Conservation (phyloP, 2,113 vertebrate genomes). For the Cryptomyrus ogoouensis region DNA sequence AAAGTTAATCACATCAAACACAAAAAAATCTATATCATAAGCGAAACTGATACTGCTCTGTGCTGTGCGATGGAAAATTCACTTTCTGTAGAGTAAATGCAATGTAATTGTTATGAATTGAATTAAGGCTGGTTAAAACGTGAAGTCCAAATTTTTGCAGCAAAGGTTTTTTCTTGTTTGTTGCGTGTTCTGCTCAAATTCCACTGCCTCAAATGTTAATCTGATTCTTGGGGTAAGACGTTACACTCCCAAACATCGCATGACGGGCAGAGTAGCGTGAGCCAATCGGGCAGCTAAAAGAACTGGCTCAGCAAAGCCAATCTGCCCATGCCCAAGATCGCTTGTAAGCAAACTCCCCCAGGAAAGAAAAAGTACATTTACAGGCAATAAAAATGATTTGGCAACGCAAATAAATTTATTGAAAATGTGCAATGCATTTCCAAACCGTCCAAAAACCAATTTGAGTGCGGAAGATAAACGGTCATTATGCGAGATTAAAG, state of each 20-base stretch:
- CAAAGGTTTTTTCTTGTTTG: background rate
- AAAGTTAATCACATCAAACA: background rate
- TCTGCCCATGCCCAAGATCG: background rate
- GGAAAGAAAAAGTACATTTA: background rate
- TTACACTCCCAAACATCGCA: background rate
- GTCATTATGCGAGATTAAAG: constrained; percentile 11
- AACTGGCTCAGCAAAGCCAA: background rate
- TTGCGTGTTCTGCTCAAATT: background rate
- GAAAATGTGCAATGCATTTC: background rate
- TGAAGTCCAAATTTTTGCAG: background rate
- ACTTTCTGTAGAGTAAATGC: constrained; percentile 6
- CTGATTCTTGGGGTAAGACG: background rate
- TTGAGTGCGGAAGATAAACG: background rate
- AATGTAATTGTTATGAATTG: background rate
- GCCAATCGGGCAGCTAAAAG: background rate
- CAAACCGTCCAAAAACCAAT: background rate
- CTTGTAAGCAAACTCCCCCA: background rate
- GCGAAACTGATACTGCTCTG: background rate
- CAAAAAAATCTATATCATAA: background rate
- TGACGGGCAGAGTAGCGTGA: background rate
- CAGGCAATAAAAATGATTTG: constrained; percentile 17
- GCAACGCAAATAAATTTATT: background rate
- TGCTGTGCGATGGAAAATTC: background rate
- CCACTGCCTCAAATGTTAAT: constrained; percentile 1
- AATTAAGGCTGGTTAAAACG: background rate